Evolutionary conservation across 2,113 vertebrate genomes (phyloP).

Genomic region (Chloropsis hardwickii): DNA sequence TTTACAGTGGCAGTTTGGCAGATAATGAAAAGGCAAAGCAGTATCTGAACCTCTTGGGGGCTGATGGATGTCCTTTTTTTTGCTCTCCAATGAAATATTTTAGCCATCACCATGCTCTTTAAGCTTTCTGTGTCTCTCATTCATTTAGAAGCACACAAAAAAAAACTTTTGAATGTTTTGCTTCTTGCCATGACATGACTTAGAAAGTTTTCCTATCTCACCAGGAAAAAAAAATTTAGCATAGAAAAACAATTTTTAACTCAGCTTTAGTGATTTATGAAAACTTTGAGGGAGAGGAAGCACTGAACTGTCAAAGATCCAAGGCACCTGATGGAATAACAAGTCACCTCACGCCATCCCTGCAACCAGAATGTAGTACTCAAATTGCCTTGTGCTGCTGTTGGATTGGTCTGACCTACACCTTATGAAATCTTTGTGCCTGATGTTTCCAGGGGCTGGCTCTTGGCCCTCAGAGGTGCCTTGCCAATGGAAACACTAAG

Average conservation of each 20-base stretch:
- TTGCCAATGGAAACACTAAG: not conserved
- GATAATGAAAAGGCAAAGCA: not conserved
- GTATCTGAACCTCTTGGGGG: not conserved
- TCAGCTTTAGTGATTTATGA: not conserved
- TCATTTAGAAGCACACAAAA: not conserved
- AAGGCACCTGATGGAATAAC: not conserved
- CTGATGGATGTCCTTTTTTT: not conserved
- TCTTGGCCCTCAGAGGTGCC: not conserved
- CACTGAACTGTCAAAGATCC: not conserved
- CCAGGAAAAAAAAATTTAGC: not conserved
- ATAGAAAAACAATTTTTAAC: not conserved
- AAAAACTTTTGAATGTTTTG: not conserved
- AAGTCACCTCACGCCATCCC: not conserved
- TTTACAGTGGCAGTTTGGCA: not conserved
- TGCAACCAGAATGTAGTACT: not conserved
- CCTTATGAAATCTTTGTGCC: not conserved
- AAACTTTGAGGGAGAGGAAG: not conserved
- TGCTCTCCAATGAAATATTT: not conserved
- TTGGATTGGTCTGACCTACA: not conserved
- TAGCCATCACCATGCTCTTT: not conserved
- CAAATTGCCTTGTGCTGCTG: not conserved
- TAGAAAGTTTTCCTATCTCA: not conserved
- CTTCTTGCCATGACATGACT: not conserved
- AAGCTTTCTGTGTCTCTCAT: not conserved
- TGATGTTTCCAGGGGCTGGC: not conserved